Conservation (phyloP, 2,797 vertebrate genomes). For the Crenuchus spilurus region DNA sequence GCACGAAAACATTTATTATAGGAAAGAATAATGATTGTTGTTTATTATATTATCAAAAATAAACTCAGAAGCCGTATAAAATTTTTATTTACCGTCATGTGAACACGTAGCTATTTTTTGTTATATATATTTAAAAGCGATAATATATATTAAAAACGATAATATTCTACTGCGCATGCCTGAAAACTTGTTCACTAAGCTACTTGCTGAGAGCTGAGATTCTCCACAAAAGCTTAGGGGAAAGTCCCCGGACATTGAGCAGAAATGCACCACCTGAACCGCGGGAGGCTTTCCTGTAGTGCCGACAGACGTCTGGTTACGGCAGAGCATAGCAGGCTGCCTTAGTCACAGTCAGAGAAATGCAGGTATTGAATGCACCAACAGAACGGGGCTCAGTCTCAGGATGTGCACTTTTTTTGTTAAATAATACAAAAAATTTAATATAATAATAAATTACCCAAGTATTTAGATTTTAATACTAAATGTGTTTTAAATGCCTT, state of each 20-base stretch:
- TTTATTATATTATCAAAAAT: too few relatives aligned
- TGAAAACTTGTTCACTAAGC: slow-evolving; percentile 68
- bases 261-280: slow-evolving; percentile 54
- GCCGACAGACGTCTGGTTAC: slow-evolving; percentile 49
- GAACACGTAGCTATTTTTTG: fast-evolving
- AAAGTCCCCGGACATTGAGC: slow-evolving; percentile 70
- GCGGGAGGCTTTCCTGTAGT: slow-evolving; percentile 21
- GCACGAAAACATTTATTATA: too few relatives aligned
- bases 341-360: slow-evolving; percentile 57
- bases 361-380: slow-evolving; percentile 59
- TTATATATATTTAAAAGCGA: fast-evolving
- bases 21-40: too few relatives aligned
- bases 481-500: too few relatives aligned
- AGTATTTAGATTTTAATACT: too few relatives aligned
- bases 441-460: neutral
- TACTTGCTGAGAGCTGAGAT: slow-evolving; percentile 58
- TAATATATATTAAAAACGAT: too few relatives aligned
- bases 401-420: slow-evolving; percentile 50
- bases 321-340: slow-evolving; percentile 48
- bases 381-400: slow-evolving; percentile 74
- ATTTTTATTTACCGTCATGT: too few relatives aligned
- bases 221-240: slow-evolving; percentile 61
- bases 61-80: too few relatives aligned
- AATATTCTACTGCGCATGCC: slow-evolving; percentile 50
- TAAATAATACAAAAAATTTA: neutral